Conservation (phyloP, 2,797 vertebrate genomes). For the Notolabrus celidotus region DNA sequence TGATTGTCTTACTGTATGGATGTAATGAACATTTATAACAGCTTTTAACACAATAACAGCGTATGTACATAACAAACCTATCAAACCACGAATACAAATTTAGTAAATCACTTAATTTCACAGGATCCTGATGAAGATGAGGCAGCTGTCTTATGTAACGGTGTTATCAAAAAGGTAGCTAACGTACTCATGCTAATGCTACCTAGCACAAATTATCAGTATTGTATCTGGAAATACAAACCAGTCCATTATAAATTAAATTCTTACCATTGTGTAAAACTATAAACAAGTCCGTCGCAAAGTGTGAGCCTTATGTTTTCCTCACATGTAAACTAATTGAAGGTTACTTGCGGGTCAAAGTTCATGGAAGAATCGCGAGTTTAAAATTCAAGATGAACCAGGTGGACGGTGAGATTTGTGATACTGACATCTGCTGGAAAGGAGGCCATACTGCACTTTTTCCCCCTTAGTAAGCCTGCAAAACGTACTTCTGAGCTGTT, state of each 20-base stretch:
- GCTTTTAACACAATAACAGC: too few relatives aligned
- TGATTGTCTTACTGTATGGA: too few relatives aligned
- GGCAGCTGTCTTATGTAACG: not conserved
- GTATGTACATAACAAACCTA: too few relatives aligned
- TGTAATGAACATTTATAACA: too few relatives aligned
- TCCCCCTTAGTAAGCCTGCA: not conserved
- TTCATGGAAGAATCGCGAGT: conserved; percentile 51
- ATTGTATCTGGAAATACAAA: not conserved
- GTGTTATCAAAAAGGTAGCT: not conserved
- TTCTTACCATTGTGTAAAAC: conserved; percentile 68
- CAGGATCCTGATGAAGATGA: not conserved
- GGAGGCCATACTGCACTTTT: conserved; percentile 48
- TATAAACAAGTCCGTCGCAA: not conserved
- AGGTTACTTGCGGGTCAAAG: conserved; percentile 76
- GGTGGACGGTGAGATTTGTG: fast-evolving
- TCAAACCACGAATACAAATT: too few relatives aligned
- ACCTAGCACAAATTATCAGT: not conserved
- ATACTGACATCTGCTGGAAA: conserved; percentile 47
- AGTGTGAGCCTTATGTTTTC: not conserved
- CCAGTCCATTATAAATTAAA: fast-evolving
- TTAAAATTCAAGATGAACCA: not conserved
- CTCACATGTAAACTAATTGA: conserved; percentile 58
- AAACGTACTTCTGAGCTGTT: not conserved
- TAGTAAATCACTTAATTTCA: too few relatives aligned
- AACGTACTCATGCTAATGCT: conserved; percentile 2